Conservation (phyloP, 1,140 invertebrate genomes). For the Drosophila nigromelanica region DNA sequence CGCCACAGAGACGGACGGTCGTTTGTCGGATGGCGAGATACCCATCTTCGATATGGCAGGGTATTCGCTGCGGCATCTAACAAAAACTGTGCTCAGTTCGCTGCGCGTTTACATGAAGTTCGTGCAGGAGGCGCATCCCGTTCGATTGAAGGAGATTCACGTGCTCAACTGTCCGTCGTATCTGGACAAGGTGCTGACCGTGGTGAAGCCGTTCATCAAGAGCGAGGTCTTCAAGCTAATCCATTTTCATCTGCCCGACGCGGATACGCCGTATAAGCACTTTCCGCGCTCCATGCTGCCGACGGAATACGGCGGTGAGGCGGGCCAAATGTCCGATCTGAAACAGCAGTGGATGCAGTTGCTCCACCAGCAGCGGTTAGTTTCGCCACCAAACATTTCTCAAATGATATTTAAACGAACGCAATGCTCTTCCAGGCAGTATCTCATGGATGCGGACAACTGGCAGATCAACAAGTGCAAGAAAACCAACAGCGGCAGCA, state of each 20-base stretch:
- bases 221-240: slow-evolving; percentile 86
- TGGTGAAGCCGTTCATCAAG: slow-evolving; percentile 88
- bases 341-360: slow-evolving; percentile 85
- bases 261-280: slow-evolving; percentile 86
- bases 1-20: slow-evolving; percentile 70
- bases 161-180: slow-evolving; percentile 88
- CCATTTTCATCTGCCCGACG: slow-evolving; percentile 87
- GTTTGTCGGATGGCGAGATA: slow-evolving; percentile 86
- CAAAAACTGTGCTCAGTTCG: slow-evolving; percentile 86
- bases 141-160: slow-evolving; percentile 90
- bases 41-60: slow-evolving; percentile 89
- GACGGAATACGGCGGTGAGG: slow-evolving; percentile 87
- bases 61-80: slow-evolving; percentile 86
- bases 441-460: slow-evolving; percentile 63
- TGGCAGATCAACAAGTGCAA: slow-evolving; percentile 72
- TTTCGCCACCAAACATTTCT: no score
- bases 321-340: slow-evolving; percentile 85
- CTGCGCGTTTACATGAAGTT: slow-evolving; percentile 89
- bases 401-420: neutral
- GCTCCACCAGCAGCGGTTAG: slow-evolving; percentile 75
- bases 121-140: slow-evolving; percentile 90
- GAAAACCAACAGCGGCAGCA: slow-evolving; percentile 34
- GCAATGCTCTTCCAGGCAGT: slow-evolving; percentile 35
- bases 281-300: slow-evolving; percentile 87
- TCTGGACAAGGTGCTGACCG: slow-evolving; percentile 86